Evolutionary conservation across 2,797 vertebrate genomes (phyloP).

Genomic region (Hydrocynus forskahlii): DNA sequence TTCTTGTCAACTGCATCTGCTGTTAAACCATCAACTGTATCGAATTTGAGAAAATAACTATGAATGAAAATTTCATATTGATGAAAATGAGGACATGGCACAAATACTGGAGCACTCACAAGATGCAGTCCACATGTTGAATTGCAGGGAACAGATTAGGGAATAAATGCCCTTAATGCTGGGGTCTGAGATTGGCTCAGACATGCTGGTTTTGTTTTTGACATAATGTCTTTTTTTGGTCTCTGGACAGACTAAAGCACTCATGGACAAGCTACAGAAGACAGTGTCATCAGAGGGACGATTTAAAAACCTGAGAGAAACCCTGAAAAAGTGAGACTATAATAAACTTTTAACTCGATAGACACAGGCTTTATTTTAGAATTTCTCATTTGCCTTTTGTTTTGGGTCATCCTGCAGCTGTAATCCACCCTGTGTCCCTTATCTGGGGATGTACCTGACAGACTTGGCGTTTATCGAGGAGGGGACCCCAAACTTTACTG

Average conservation of each 20-base stretch:
- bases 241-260: slow-evolving; percentile 85
- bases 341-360: not conserved
- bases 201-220: slow-evolving; percentile 9
- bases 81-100: not conserved
- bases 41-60: too few relatives aligned
- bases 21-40: not conserved
- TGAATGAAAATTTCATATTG: not conserved
- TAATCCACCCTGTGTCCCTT: slow-evolving; percentile 93
- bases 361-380: not conserved
- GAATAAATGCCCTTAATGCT: slow-evolving; percentile 11
- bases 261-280: slow-evolving; percentile 98
- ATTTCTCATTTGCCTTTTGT: not conserved
- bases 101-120: not conserved
- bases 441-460: slow-evolving; percentile 96
- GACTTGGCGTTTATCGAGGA: slow-evolving; percentile 96
- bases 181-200: not conserved
- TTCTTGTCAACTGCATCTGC: not conserved
- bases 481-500: slow-evolving; percentile 95
- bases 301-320: slow-evolving; percentile 98
- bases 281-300: slow-evolving; percentile 94
- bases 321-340: slow-evolving; percentile 91
- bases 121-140: not conserved
- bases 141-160: not conserved
- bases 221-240: not conserved
- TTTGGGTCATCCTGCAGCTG: slow-evolving; percentile 75